Conservation (phyloP, 2,113 vertebrate genomes). For the Xyrauchen texanus region DNA sequence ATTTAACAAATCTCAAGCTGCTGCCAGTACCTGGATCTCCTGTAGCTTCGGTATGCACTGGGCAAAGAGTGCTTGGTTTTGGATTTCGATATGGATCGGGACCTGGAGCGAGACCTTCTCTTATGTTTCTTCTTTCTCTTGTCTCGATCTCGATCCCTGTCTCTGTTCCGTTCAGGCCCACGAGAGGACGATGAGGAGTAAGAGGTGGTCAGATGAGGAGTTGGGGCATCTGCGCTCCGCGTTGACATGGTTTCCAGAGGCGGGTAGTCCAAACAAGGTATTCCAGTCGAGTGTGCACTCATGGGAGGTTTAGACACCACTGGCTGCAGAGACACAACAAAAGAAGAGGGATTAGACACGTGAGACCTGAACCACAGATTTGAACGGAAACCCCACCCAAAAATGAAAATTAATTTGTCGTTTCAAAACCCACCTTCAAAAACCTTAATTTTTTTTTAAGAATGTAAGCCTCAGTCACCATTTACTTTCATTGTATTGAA, state of each 20-base stretch:
- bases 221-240: slow-evolving; percentile 55
- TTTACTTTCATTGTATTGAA: too few relatives aligned
- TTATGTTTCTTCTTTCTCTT: slow-evolving; percentile 95
- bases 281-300: slow-evolving; percentile 7
- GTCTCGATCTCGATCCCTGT: slow-evolving; percentile 78
- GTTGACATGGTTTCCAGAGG: slow-evolving; percentile 26
- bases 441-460: too few relatives aligned
- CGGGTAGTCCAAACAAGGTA: slow-evolving; percentile 46
- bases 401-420: too few relatives aligned
- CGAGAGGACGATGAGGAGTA: slow-evolving; percentile 52
- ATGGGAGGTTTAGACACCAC: slow-evolving; percentile 24
- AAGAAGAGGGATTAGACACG: slow-evolving; percentile 22
- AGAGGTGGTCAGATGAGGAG: slow-evolving; percentile 40
- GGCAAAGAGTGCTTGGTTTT: slow-evolving; percentile 90
- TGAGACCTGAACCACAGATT: background rate
- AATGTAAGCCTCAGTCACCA: too few relatives aligned
- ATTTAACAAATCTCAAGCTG: background rate
- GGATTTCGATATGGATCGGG: slow-evolving; percentile 74
- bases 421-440: too few relatives aligned
- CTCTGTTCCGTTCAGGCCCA: slow-evolving; percentile 55
- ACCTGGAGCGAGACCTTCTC: slow-evolving; percentile 84
- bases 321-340: slow-evolving; percentile 37
- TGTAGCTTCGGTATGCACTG: slow-evolving; percentile 88
- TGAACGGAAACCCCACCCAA: too few relatives aligned
- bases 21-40: slow-evolving; percentile 81